Base-by-base conservation (phyloP, 2,797 vertebrate species). In the Atherinosoma microstoma region DNA sequence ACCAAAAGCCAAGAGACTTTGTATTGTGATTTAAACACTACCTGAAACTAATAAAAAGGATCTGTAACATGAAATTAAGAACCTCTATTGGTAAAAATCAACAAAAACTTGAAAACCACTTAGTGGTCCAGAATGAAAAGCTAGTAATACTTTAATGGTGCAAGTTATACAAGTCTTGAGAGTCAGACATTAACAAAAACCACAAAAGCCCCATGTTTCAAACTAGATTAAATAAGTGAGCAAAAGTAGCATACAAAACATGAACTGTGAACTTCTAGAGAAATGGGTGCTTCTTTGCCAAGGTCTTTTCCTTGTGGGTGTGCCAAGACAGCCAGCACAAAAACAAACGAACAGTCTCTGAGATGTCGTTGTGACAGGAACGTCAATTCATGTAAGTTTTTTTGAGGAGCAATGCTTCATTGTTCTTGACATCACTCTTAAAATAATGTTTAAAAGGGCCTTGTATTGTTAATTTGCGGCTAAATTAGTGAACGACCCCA, bases 271-370 rank as follows among this genome's bases (percentile, higher is more conserved):
- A 67, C 73, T 71, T 72, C 65, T 51, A 65, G 64, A 74, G 30
- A 63, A 75, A 70, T 6, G 18, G 34, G n/a, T 49, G 29, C 38
- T 45, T 72, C 60, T 64, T 73, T 72, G 57, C 56, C 70, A 78
- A 47, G 57, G 47, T 29, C 38, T 42, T 83, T 74, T 72, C 32
- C 56, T 67, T 83, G 64, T 78, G 71, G 66, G 58, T 70, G 75
- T 77, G 56, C 58, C 71, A 71, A 77, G 42, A 68, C 29, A 72
- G 29, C 64, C 58, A 62, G 68, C 58, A 69, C 49, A 78, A 82
- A 84, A 73, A 83, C 79, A 80, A 79, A 32, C 30, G 30, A 32
- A 88, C 47, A 66, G 42, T 75, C 73, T 84, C 72, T 84, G 54
- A 82, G 68, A 84, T 45, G 69, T 53, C 74, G 29, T 53, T 74